Evolutionary conservation across 1,140 invertebrate species (phyloP).

Genomic region (Polyergus mexicanus): DNA sequence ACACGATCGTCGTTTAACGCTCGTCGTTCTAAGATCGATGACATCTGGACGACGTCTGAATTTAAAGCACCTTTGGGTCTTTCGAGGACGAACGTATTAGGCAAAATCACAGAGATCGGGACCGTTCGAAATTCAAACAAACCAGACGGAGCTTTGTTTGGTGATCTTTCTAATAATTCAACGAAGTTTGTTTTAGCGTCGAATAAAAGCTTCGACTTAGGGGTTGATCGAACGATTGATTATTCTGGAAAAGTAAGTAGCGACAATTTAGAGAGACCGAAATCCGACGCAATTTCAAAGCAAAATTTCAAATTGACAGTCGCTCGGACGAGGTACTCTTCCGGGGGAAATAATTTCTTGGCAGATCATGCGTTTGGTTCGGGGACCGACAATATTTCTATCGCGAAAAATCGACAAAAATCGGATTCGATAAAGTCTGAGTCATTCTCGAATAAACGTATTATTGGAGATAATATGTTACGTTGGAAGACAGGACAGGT

Average conservation of each 20-base stretch:
- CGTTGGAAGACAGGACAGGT: background rate
- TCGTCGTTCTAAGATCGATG: constrained; percentile 28
- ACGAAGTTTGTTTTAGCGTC: background rate
- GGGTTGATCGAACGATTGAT: background rate
- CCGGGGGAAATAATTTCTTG: background rate
- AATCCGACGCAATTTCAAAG: background rate
- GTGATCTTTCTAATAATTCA: background rate
- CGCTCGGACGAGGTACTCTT: background rate
- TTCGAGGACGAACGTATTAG: background rate
- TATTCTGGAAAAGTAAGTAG: background rate
- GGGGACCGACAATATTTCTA: background rate
- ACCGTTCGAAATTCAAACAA: constrained; percentile 14
- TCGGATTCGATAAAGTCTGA: background rate
- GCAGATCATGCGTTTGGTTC: background rate
- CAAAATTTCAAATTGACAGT: background rate
- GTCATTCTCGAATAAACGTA: background rate
- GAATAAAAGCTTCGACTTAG: background rate
- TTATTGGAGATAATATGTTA: background rate
- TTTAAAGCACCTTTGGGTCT: background rate
- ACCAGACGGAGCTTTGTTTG: background rate
- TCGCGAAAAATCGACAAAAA: background rate
- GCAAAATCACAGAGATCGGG: background rate
- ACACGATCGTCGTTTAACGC: background rate
- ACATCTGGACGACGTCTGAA: constrained; percentile 37
- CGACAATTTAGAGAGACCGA: background rate